These are phyloP conservation scores for Tinea pellionella DNA, from an alignment of 2,888 invertebrate genomes.

Conservation along the genomic window DNA sequence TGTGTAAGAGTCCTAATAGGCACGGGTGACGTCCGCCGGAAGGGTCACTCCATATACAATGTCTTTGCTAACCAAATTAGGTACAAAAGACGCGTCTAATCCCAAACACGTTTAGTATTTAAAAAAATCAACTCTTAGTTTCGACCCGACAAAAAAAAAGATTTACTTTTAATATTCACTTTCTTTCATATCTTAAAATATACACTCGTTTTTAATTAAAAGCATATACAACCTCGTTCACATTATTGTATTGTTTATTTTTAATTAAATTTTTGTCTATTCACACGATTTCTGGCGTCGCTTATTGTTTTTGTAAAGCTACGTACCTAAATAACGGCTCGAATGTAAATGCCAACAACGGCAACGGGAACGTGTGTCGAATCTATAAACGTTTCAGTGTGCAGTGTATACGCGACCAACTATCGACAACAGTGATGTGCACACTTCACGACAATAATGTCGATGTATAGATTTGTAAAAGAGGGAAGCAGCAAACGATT, in stretches of 20 bases:
- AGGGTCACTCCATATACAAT: slow-evolving; percentile 36
- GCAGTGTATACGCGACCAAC: slow-evolving; percentile 4
- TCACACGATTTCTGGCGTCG: slow-evolving; percentile 7
- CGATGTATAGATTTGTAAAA: slow-evolving; percentile 85
- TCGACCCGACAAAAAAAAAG: slow-evolving; percentile 19
- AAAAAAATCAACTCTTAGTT: slow-evolving; percentile 28
- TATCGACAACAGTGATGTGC: slow-evolving; percentile 5
- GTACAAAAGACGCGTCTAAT: slow-evolving; percentile 33
- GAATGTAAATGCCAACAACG: not conserved
- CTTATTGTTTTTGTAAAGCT: slow-evolving; percentile 1
- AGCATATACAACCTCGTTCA: not conserved
- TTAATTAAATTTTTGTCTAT: not conserved
- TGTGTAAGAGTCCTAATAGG: not conserved
- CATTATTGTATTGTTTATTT: not conserved
- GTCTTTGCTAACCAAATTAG: slow-evolving; percentile 30
- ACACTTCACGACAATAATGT: slow-evolving; percentile 42
- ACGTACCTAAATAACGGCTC: not conserved
- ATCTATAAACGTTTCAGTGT: slow-evolving; percentile 27
- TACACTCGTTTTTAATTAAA: not conserved
- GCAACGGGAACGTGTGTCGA: slow-evolving; percentile 40
- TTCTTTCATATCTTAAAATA: slow-evolving; percentile 18
- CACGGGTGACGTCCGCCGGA: slow-evolving; percentile 40
- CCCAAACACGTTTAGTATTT: slow-evolving; percentile 28
- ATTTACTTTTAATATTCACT: slow-evolving; percentile 33
- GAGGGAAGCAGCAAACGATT: slow-evolving; percentile 74